phyloP scores from a whole-genome alignment of 2,888 invertebrate genomes.

The Synanthedon andrenaeformis region DNA sequence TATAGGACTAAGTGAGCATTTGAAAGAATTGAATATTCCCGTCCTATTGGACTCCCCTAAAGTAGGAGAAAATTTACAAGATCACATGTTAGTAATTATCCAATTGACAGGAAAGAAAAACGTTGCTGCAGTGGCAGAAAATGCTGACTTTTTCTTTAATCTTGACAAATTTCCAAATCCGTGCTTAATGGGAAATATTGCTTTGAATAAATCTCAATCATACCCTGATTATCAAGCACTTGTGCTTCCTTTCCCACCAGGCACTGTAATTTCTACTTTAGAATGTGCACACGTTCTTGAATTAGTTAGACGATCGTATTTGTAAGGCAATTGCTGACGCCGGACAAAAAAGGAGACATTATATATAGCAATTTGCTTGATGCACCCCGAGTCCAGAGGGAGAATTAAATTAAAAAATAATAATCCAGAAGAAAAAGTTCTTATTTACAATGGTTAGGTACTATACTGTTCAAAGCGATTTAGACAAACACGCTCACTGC shows the following conservation, averaged over 20 bases:
- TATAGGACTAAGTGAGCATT: constrained; percentile 31
- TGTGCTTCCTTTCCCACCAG: constrained; percentile 16
- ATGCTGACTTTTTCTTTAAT: constrained; percentile 17
- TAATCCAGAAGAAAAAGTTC: background rate
- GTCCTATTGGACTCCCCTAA: constrained; percentile 22
- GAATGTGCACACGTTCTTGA: constrained; percentile 22
- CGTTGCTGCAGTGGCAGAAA: constrained; percentile 12
- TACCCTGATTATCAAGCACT: constrained; percentile 36
- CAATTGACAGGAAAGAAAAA: constrained; percentile 16
- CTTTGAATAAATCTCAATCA: constrained; percentile 25
- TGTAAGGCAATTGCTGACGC: constrained; percentile 19
- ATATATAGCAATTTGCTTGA: constrained; percentile 13
- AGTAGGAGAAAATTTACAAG: constrained; percentile 37
- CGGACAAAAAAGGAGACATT: constrained; percentile 12
- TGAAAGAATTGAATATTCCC: constrained; percentile 22
- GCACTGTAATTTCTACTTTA: constrained; percentile 14
- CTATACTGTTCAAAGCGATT: constrained; percentile 9
- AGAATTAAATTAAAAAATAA: background rate
- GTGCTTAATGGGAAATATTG: constrained; percentile 24
- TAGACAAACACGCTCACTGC: constrained; percentile 16
- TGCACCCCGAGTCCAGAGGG: constrained; percentile 27
- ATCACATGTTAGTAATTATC: constrained; percentile 23
- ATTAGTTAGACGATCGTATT: constrained; percentile 18
- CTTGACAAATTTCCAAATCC: constrained; percentile 25
- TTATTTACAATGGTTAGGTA: background rate